phyloP scores from a whole-genome alignment of 1,140 invertebrate genomes.

The Drosophila littoralis region DNA sequence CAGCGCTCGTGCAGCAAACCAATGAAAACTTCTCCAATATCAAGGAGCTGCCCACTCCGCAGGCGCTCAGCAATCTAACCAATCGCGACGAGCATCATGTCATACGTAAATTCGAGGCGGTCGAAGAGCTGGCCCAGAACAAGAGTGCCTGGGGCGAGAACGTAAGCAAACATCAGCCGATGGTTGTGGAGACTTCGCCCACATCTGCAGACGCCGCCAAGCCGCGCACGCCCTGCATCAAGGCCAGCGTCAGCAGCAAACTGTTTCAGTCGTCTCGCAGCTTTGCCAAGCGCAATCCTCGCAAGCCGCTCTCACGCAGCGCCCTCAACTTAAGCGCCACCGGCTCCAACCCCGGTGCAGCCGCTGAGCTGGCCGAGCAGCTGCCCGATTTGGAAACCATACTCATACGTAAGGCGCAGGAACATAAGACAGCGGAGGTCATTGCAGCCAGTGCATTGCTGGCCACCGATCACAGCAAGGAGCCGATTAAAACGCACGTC shows the following conservation, averaged over 20 bases:
- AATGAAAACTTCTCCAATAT: slow-evolving; percentile 44
- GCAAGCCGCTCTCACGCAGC: slow-evolving; percentile 87
- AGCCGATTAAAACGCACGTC: slow-evolving; percentile 66
- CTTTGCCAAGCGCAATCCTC: slow-evolving; percentile 90
- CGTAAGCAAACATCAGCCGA: slow-evolving; percentile 85
- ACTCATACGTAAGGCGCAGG: slow-evolving; percentile 75
- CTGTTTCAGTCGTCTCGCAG: slow-evolving; percentile 87
- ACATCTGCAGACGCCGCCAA: slow-evolving; percentile 12
- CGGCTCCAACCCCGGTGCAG: not conserved
- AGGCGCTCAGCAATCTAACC: slow-evolving; percentile 52
- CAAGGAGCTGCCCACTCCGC: slow-evolving; percentile 32
- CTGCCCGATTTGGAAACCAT: slow-evolving; percentile 82
- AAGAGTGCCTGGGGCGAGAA: slow-evolving; percentile 86
- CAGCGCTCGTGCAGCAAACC: slow-evolving; percentile 51
- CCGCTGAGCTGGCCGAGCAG: slow-evolving; percentile 29
- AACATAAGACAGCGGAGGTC: slow-evolving; percentile 54
- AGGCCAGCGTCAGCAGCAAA: slow-evolving; percentile 85
- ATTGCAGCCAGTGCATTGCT: slow-evolving; percentile 50
- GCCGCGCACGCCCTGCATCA: slow-evolving; percentile 85
- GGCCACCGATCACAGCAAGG: slow-evolving; percentile 47
- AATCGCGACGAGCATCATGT: slow-evolving; percentile 69
- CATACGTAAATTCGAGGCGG: slow-evolving; percentile 65
- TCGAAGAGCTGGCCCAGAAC: slow-evolving; percentile 72
- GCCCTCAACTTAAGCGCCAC: slow-evolving; percentile 27
- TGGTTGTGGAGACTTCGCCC: slow-evolving; percentile 29